Base-by-base conservation (phyloP, 2,888 invertebrate species). In the Notodonta dromedarius region DNA sequence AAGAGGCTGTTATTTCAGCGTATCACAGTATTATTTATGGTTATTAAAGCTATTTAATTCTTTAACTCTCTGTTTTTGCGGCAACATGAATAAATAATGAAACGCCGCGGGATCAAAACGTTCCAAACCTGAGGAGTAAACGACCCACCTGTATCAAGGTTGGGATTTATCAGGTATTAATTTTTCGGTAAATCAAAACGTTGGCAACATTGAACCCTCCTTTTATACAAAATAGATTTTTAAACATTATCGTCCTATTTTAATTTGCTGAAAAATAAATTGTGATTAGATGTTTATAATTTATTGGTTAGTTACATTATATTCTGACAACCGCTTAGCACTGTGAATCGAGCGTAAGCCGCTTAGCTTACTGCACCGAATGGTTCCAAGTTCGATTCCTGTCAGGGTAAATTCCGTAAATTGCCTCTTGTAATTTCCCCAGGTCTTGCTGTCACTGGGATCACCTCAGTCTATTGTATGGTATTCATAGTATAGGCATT, bases 41-140 rank as follows among this genome's bases (percentile, higher is more conserved):
- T 56, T 56, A 61, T 66, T 66, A 66, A 61, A 66, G 63, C 58
- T 62, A 66, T 65, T 66, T 66, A 65, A 71, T 74, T 66, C 68
- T 60, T 63, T 69, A 71, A 74, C 63, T 65, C 56, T 44, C 42
- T 61, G 59, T 57, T 72, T 67, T 51, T 48, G 61, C 62, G 63
- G 62, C 57, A 61, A 42, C 59, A 62, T 72, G 61, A 72, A 72
- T 72, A 70, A 64, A 64, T 67, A 62, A 66, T 59, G 5, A 61
- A 67, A 60, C 62, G 62, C 48, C 63, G 59, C 32, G 60, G 66
- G 61, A 60, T 62, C 52, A 65, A 14, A 61, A 56, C 54, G 39
- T 70, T 62, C 57, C 53, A 58, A 55, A 52, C 42, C 59, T 51
- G 54, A 61, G 61, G 63, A 65, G 59, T 67, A 60, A 62, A 62